phyloP scores from a whole-genome alignment of 2,113 vertebrate genomes.

The Catagonus wagneri region DNA sequence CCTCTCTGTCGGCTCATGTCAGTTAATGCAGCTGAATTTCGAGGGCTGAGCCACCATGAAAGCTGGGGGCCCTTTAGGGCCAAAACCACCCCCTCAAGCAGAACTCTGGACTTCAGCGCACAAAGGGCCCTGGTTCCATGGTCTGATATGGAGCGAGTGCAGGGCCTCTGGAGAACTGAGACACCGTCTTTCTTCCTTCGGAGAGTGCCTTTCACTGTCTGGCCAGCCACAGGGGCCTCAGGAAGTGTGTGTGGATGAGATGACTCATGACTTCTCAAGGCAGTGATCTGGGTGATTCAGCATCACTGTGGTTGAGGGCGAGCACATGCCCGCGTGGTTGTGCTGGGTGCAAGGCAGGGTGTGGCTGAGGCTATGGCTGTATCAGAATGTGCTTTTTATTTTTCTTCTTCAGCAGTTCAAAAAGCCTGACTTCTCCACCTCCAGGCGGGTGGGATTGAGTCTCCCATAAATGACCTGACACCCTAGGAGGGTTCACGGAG shows the following conservation, averaged over 20 bases:
- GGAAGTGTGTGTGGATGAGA: background rate
- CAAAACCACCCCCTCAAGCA: background rate
- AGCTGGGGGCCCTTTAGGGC: background rate
- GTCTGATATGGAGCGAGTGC: background rate
- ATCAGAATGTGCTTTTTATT: background rate
- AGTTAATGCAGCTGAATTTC: background rate
- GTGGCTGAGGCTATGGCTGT: rapidly evolving
- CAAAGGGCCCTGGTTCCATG: background rate
- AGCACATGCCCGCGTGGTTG: background rate
- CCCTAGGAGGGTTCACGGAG: background rate
- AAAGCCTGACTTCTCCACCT: background rate
- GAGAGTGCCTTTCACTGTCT: background rate
- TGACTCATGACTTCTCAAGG: background rate
- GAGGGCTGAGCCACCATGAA: background rate
- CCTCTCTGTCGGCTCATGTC: background rate
- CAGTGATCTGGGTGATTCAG: background rate
- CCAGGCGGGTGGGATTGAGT: background rate
- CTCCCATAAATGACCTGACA: rapidly evolving
- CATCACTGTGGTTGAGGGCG: background rate
- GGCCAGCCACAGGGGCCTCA: background rate
- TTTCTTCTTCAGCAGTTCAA: background rate
- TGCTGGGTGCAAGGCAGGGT: background rate
- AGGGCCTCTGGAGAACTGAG: background rate
- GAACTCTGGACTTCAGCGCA: background rate
- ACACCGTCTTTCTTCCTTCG: background rate